Evolutionary conservation across 2,888 invertebrate genomes (phyloP).

Genomic region (Unio delphinus): DNA sequence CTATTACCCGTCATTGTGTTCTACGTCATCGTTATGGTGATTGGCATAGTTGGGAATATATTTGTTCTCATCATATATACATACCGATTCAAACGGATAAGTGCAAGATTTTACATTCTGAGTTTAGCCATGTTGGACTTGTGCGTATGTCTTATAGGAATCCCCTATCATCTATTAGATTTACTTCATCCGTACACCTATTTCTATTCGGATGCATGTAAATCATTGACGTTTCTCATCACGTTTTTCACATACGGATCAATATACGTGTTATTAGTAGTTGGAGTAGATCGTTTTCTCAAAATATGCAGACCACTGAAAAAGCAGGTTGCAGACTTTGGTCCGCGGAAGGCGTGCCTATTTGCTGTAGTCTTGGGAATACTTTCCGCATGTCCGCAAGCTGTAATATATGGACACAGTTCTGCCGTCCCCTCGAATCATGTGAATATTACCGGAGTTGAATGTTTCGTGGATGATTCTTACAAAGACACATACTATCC

Average conservation of each 20-base stretch:
- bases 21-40: constrained; percentile 36
- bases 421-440: constrained; percentile 28
- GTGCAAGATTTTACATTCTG: constrained; percentile 31
- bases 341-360: constrained; percentile 34
- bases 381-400: constrained; percentile 37
- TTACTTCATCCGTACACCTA: constrained; percentile 19
- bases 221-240: constrained; percentile 23
- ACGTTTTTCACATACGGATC: constrained; percentile 24
- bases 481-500: constrained; percentile 25
- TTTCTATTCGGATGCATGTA: constrained; percentile 12
- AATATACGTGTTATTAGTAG: constrained; percentile 29
- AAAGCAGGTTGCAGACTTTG: constrained; percentile 37
- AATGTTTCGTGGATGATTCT: constrained; percentile 45
- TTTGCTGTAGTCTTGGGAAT: constrained; percentile 24
- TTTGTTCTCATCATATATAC: constrained; percentile 50
- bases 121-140: constrained; percentile 30
- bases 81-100: constrained; percentile 30
- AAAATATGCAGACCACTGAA: constrained; percentile 51
- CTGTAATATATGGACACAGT: constrained; percentile 47
- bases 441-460: constrained; percentile 28
- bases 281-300: constrained; percentile 40
- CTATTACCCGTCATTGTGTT: constrained; percentile 43
- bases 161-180: constrained; percentile 37
- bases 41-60: constrained; percentile 49
- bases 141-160: constrained; percentile 25